Evolutionary conservation across 64 coral and sea anemone species (phyloP).

Genomic region (Orbicella faveolata): DNA sequence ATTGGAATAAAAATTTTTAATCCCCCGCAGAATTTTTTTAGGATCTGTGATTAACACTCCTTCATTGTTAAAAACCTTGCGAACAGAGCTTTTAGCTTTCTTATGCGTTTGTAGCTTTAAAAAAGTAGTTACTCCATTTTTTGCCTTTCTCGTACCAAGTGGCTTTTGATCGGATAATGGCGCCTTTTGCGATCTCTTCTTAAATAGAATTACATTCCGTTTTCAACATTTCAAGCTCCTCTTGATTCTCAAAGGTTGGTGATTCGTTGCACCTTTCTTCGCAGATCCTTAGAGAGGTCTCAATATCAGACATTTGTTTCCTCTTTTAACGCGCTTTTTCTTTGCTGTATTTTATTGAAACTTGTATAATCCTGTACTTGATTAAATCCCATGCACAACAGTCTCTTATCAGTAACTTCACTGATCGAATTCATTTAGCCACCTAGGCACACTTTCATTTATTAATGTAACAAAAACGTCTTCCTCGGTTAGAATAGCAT

Average conservation of each 20-base stretch:
- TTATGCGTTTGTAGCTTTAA: slow-evolving; percentile 24
- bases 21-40: background rate
- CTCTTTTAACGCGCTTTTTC: slow-evolving; percentile 25
- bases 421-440: slow-evolving; percentile 24
- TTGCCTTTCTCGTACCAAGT: slow-evolving; percentile 33
- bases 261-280: background rate
- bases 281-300: background rate
- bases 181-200: slow-evolving; percentile 7
- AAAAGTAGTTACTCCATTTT: slow-evolving; percentile 25
- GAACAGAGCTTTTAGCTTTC: slow-evolving; percentile 24
- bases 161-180: slow-evolving; percentile 11
- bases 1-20: slow-evolving; percentile 4
- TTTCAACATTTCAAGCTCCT: slow-evolving; percentile 16
- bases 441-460: slow-evolving; percentile 7
- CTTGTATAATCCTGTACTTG: slow-evolving; percentile 27
- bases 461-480: slow-evolving; percentile 27
- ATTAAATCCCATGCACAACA: slow-evolving; percentile 40
- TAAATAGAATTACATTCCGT: slow-evolving; percentile 12
- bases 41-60: background rate
- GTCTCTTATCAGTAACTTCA: slow-evolving; percentile 29
- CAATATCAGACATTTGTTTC: slow-evolving; percentile 4
- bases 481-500: slow-evolving; percentile 10
- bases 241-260: slow-evolving; percentile 20
- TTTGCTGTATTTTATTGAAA: background rate
- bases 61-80: background rate